Conservation (phyloP, 2,888 invertebrate genomes). For the Hofmannophila pseudospretella region DNA sequence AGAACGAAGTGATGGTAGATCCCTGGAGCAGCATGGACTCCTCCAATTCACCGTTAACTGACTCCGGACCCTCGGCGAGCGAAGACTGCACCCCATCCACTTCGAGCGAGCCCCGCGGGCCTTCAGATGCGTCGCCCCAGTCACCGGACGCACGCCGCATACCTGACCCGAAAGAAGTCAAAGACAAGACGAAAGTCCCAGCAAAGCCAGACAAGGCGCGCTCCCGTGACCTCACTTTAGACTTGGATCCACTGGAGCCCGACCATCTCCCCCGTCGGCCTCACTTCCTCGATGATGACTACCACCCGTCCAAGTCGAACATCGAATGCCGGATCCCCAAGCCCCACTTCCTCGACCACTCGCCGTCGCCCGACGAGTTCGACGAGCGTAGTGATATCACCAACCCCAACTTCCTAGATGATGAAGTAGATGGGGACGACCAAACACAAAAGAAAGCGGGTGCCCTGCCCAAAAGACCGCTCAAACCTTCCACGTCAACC, state of each 20-base stretch:
- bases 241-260: slow-evolving; percentile 56
- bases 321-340: slow-evolving; percentile 72
- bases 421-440: slow-evolving; percentile 62
- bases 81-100: slow-evolving; percentile 72
- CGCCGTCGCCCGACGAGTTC: slow-evolving; percentile 71
- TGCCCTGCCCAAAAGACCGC: slow-evolving; percentile 57
- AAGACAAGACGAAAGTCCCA: slow-evolving; percentile 35
- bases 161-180: slow-evolving; percentile 52
- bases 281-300: slow-evolving; percentile 81
- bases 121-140: slow-evolving; percentile 41
- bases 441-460: slow-evolving; percentile 61
- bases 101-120: slow-evolving; percentile 56
- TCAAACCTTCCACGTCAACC: slow-evolving; percentile 45
- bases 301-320: slow-evolving; percentile 73
- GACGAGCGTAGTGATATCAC: slow-evolving; percentile 71
- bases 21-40: slow-evolving; percentile 78
- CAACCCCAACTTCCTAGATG: slow-evolving; percentile 69
- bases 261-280: slow-evolving; percentile 68
- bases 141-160: slow-evolving; percentile 55
- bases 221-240: slow-evolving; percentile 59
- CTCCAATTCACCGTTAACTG: slow-evolving; percentile 72
- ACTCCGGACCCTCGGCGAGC: slow-evolving; percentile 72
- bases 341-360: slow-evolving; percentile 73
- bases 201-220: slow-evolving; percentile 51
- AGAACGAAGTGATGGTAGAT: slow-evolving; percentile 77